Evolutionary conservation across 2,888 invertebrate genomes (phyloP).

Genomic region (Auanema freiburgensis): DNA sequence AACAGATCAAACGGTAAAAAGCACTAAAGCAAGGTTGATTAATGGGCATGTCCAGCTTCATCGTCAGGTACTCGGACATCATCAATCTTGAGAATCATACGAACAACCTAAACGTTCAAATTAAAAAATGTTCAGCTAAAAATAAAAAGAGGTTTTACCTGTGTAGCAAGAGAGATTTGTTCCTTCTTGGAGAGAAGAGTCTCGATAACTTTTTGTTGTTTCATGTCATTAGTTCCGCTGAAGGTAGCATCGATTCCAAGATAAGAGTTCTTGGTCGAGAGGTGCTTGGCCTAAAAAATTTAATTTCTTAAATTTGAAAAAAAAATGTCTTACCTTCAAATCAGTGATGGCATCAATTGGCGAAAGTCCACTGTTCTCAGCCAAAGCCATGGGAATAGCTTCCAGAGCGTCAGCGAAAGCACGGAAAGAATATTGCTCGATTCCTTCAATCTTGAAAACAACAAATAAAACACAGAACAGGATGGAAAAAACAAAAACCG

Average conservation of each 20-base stretch:
- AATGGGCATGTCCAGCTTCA: slow-evolving; percentile 43
- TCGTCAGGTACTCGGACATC: slow-evolving; percentile 78
- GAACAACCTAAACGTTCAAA: slow-evolving; percentile 73
- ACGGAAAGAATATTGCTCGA: slow-evolving; percentile 96
- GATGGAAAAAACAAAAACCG: neutral
- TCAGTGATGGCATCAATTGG: slow-evolving; percentile 82
- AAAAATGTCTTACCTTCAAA: slow-evolving; percentile 44
- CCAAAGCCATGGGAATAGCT: slow-evolving; percentile 87
- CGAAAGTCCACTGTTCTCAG: slow-evolving; percentile 91
- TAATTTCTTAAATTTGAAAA: neutral
- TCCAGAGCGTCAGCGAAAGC: slow-evolving; percentile 95
- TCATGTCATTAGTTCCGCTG: slow-evolving; percentile 83
- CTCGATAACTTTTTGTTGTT: slow-evolving; percentile 87
- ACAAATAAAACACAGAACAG: neutral
- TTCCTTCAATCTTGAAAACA: slow-evolving; percentile 72
- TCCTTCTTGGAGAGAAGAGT: slow-evolving; percentile 95
- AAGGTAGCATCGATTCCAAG: slow-evolving; percentile 94
- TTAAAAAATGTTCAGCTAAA: neutral
- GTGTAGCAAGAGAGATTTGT: slow-evolving; percentile 92
- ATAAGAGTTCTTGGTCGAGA: slow-evolving; percentile 79
- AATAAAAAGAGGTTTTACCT: slow-evolving; percentile 67
- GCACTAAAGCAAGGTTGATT: neutral
- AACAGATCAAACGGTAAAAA: slow-evolving; percentile 15
- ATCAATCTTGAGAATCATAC: slow-evolving; percentile 99
- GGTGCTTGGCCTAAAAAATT: slow-evolving; percentile 78